Evolutionary conservation across 1,140 invertebrate species (phyloP).

Genomic region (Ceratosolen fusciceps): DNA sequence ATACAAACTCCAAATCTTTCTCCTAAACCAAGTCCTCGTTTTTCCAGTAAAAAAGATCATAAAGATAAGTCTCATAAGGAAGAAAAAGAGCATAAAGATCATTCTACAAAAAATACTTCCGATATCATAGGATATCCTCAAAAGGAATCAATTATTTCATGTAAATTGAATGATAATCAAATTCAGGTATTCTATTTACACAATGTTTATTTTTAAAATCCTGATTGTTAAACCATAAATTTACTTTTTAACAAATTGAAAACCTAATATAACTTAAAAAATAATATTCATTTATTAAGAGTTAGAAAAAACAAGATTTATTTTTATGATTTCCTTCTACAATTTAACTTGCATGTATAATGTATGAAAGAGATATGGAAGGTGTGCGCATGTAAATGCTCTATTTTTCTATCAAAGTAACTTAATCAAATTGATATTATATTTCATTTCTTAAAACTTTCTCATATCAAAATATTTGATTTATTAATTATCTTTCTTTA

Average conservation of each 20-base stretch:
- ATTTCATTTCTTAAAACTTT: not conserved
- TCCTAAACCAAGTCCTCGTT: constrained; percentile 69
- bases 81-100: constrained; percentile 54
- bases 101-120: constrained; percentile 54
- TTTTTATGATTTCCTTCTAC: not conserved
- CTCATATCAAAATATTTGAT: not conserved
- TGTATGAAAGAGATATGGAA: not conserved
- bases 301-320: not conserved
- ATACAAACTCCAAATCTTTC: constrained; percentile 71
- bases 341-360: not conserved
- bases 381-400: not conserved
- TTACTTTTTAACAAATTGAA: not conserved
- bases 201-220: constrained; percentile 35
- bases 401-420: not conserved
- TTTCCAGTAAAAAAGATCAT: constrained; percentile 67
- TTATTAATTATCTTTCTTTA: not conserved
- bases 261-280: too few species aligned
- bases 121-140: constrained; percentile 49
- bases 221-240: not conserved
- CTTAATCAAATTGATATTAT: not conserved
- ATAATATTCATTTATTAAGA: not conserved
- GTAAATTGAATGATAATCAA: constrained; percentile 59
- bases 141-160: constrained; percentile 53
- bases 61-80: constrained; percentile 50
- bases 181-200: constrained; percentile 54